Conservation (phyloP, 2,113 vertebrate genomes). For the Phalacrocorax carbo region DNA sequence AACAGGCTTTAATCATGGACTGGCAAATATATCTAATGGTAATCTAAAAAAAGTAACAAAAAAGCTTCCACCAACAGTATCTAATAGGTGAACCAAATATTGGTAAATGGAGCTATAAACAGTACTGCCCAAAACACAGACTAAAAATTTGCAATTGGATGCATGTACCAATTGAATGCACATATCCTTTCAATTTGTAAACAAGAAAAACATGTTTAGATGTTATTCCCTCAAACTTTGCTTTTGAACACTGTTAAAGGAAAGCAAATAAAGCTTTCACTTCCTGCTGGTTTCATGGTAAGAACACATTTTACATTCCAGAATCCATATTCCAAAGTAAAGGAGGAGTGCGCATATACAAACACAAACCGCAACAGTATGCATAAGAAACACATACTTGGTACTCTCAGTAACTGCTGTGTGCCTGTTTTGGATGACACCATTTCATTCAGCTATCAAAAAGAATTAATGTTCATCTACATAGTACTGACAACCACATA, state of each 20-base stretch:
- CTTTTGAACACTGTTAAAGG: neutral
- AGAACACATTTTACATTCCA: neutral
- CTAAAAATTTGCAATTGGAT: neutral
- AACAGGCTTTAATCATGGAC: neutral
- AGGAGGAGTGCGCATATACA: neutral
- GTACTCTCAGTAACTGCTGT: neutral
- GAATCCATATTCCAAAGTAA: neutral
- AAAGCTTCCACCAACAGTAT: neutral
- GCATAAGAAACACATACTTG: neutral
- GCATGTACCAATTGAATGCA: neutral
- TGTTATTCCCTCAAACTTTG: neutral
- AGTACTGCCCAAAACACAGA: neutral
- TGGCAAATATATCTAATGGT: neutral
- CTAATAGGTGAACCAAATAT: neutral
- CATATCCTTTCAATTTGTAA: neutral
- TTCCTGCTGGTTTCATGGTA: neutral
- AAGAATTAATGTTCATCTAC: neutral
- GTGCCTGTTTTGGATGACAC: neutral
- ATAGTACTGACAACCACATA: accelerated
- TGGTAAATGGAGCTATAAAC: neutral
- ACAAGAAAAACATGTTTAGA: neutral
- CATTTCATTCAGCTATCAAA: neutral
- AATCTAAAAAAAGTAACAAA: neutral
- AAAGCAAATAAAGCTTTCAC: neutral
- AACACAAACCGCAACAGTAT: neutral